Percentiles rank a stretch among this genome's conserved stretches.
Conservation (phyloP, 2,888 invertebrate genomes). For the Andrena haemorrhoa region DNA sequence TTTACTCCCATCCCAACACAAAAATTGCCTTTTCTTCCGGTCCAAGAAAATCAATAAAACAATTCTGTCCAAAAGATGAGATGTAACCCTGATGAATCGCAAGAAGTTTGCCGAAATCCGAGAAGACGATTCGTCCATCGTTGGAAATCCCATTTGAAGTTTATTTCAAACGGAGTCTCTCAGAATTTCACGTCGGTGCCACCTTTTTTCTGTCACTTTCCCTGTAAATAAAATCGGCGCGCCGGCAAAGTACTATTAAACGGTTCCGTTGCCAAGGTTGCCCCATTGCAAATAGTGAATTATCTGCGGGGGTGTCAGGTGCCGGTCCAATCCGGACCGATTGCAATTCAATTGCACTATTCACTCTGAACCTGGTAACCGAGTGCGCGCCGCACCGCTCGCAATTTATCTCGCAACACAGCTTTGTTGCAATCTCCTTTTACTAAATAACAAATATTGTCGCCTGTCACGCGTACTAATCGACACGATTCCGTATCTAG, state of each 20-base stretch:
- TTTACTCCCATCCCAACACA: no score
- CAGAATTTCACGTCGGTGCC: not conserved
- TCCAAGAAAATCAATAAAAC: no score
- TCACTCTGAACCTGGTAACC: constrained; percentile 78
- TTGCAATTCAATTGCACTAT: constrained; percentile 81
- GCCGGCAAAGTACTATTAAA: constrained; percentile 66
- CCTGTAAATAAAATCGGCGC: constrained; percentile 56
- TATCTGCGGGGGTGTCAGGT: constrained; percentile 80
- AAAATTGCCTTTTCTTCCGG: no score
- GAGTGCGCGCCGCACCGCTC: constrained; percentile 62
- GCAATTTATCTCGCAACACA: constrained; percentile 66
- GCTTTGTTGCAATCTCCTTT: constrained; percentile 53
- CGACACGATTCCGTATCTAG: not conserved
- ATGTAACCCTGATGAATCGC: no score
- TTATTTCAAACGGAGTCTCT: not conserved
- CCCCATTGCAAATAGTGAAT: constrained; percentile 76
- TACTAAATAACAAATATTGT: constrained; percentile 41
- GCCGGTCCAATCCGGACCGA: constrained; percentile 79
- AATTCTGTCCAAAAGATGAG: no score
- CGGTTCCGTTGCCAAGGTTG: constrained; percentile 68
- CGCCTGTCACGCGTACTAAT: not conserved
- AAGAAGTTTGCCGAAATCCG: no score
- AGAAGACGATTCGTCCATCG: no score
- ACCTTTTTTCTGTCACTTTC: constrained; percentile 26
- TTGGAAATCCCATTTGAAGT: not conserved